Conservation (phyloP, 2,888 invertebrate species). For the Eucera pruinosa region DNA sequence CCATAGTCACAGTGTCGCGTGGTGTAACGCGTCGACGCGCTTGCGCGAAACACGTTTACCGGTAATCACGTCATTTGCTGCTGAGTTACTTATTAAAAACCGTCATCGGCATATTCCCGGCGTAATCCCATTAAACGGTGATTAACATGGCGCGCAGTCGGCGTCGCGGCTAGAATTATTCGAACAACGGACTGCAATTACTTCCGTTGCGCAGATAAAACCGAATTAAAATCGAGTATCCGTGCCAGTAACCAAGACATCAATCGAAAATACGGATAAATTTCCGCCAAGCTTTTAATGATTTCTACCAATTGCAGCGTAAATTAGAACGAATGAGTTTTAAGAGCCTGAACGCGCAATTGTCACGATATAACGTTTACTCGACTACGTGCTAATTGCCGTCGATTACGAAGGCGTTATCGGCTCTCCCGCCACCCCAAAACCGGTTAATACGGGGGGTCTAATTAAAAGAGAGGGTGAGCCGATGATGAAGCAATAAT, state of each 20-base stretch:
- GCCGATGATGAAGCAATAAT: slow-evolving; percentile 69
- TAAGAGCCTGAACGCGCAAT: neutral
- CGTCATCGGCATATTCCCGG: slow-evolving; percentile 34
- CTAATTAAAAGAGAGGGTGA: slow-evolving; percentile 68
- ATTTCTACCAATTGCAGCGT: neutral
- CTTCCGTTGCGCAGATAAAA: neutral
- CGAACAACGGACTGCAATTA: neutral
- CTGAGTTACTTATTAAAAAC: slow-evolving; percentile 59
- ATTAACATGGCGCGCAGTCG: slow-evolving; percentile 50
- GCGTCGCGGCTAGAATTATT: slow-evolving; percentile 18
- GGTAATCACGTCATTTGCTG: slow-evolving; percentile 53
- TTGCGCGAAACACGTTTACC: slow-evolving; percentile 33
- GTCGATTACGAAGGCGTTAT: slow-evolving; percentile 57
- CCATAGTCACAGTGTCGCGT: slow-evolving; percentile 36
- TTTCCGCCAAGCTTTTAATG: neutral
- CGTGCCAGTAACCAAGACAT: neutral
- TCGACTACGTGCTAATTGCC: slow-evolving; percentile 44
- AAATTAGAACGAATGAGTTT: neutral
- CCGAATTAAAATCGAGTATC: neutral
- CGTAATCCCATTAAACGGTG: slow-evolving; percentile 50
- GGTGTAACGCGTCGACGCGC: slow-evolving; percentile 15
- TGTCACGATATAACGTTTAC: slow-evolving; percentile 31
- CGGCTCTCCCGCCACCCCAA: slow-evolving; percentile 27
- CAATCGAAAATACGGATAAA: neutral
- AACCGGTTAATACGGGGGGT: slow-evolving; percentile 60